Evolutionary conservation across 1,140 invertebrate genomes (phyloP), one percentile per base, ranked within the genome.

Genomic region (Drosophila paulistorum): DNA sequence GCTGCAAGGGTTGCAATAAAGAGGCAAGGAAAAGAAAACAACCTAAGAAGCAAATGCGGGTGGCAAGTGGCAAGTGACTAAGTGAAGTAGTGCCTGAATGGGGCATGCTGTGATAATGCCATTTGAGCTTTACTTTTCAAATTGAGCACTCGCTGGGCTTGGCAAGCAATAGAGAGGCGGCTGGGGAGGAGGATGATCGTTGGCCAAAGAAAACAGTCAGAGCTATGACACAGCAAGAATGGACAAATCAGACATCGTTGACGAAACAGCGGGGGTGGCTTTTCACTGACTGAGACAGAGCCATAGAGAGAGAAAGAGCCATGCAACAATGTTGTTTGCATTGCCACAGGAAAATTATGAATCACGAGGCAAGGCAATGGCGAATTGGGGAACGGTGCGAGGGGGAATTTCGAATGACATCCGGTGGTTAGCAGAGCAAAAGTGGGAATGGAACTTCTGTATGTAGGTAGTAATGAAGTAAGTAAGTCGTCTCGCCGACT

Each of bases 61-160:
- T 70, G 76, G 55, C 63, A 57, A 6, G 39, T 20, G 1, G 55
- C 63, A 57, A 6, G 33, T 20, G 1, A 68, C 35, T 20, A 48
- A 45, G 54, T 45, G 65, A 51, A 13, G 39, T 33, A 68, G 51
- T 61, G 48, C 48, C 11, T 11, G 26, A 20, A 54, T 74, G 76
- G 79, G 58, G 83, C 83, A 87, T 87, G 84, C 83, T 87, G 83
- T 89, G 83, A 87, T 87, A 87, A 87, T 87, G 79, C 84, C 71
- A 59, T 77, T 80, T 87, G 79, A 87, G 83, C 83, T 87, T 77
- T 77, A 80, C 82, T 87, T 86, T 86, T 87, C 79, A 77, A 79
- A 87, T 86, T 87, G 80, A 87, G 83, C 84, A 80, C 83, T 87
- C 83, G 83, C 83, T 87, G 84, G 76, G 83, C 84, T 89, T 89